A percentile compares a stretch with the other conserved stretches of the same genome.
phyloP scores from a whole-genome alignment of 2,797 vertebrate species.

The Xyrichtys novacula region DNA sequence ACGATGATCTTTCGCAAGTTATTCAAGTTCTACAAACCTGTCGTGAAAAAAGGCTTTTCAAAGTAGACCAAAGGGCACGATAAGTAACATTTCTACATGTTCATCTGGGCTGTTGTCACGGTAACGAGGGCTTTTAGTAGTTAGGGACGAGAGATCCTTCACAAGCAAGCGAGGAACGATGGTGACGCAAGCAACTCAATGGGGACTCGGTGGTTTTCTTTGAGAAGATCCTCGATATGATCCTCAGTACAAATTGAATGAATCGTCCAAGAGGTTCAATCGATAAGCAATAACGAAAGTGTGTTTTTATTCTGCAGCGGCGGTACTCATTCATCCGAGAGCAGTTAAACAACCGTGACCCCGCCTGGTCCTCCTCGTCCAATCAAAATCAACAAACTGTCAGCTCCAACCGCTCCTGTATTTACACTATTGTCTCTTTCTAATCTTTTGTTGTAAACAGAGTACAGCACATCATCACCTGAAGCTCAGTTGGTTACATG shows the following conservation, averaged over 20 bases:
- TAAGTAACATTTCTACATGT: conserved; percentile 32
- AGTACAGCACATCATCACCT: not conserved
- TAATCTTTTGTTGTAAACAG: not conserved
- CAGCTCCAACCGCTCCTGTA: not conserved
- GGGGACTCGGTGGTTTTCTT: conserved; percentile 23
- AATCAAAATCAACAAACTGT: not conserved
- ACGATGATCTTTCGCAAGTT: not conserved
- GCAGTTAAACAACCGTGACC: not conserved
- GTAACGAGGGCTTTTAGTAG: conserved; percentile 47
- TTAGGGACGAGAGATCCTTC: conserved; percentile 31
- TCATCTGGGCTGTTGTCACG: conserved; percentile 69
- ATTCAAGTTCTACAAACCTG: conserved; percentile 3
- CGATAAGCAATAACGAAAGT: not conserved
- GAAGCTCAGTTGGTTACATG: not conserved
- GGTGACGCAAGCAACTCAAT: conserved; percentile 46
- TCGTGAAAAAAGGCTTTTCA: conserved; percentile 14
- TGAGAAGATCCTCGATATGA: conserved; percentile 17
- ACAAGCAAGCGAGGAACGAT: conserved; percentile 25
- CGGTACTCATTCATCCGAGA: conserved; percentile 2
- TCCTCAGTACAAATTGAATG: not conserved
- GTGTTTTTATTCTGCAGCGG: not conserved
- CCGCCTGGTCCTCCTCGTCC: no score
- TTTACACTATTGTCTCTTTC: not conserved
- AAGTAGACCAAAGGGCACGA: conserved; percentile 22
- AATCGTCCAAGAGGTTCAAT: not conserved